Base-by-base conservation (phyloP, 1,140 invertebrate species). In the Harlomillsia oculata region DNA sequence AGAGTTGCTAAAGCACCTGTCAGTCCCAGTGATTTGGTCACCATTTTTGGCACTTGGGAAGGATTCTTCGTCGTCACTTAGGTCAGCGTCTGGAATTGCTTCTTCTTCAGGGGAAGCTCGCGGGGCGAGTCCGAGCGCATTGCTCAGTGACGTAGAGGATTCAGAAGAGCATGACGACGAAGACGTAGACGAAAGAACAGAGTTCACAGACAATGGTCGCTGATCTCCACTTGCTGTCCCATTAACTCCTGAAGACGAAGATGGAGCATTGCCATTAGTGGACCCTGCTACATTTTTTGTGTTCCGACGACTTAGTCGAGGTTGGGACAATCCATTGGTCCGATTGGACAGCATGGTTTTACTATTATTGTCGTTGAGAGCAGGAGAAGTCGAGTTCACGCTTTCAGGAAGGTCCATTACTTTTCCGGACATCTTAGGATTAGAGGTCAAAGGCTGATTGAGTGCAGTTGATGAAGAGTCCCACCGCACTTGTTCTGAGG, bases 201-300 rank as follows among this genome's bases (percentile, higher is more conserved):
- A 88, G 71, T 85, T 87, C 66, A 85, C 83, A 34, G 85, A 89
- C 18, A 86, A 68, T n/a, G 84, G 84, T 59, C 84, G 58, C 56
- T 70, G 67, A 14, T 56, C 37, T 40, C 52, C 53, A 9, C 26
- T 25, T 23, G 21, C 43, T 18, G 39, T 34, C 30, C 14, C 6
- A 8, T 34, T 6, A 34, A 34, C 6, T 34, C 14, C 6, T 8
- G 30, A 14, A 32, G 26, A 20, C 34, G 26, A 34, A 30, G 16
- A 14, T 34, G 6, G 30, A 34, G 6, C 14, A 14, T 34, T 34
- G 30, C 6, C 30, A 6, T 34, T 14, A 6, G 6, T 34, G 30
- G 14, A 8, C 6, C 14, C 6, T 34, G 6, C 6, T n/a, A n/a
- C n/a, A n/a, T n/a, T n/a, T n/a, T n/a, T n/a, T n/a, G n/a, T n/a